Base-by-base conservation (phyloP, 2,888 invertebrate species). In the Lamellibrachia satsuma region DNA sequence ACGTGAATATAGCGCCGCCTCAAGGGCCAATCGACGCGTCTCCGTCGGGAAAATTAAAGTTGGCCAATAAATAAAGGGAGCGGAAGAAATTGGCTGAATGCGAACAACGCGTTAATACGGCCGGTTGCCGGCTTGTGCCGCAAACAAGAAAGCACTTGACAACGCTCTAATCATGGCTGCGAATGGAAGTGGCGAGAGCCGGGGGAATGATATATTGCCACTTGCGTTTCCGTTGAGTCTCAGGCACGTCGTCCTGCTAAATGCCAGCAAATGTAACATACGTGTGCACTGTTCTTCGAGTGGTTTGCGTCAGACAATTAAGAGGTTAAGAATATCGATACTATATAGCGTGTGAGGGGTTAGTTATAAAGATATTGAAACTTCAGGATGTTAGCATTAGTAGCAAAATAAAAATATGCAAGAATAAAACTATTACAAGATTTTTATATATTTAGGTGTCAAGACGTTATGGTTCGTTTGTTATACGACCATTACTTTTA, bases 1-100 rank as follows among this genome's bases (percentile, higher is more conserved):
- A 75, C 75, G 75, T 22, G 75, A 75, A 75, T 75, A 75, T n/a
- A 75, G 22, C 75, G 75, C 22, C 75, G 75, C 75, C 75, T 75
- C 75, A 75, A 75, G 75, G 75, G 75, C 75, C 75, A 75, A 75
- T 75, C 75, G 75, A 75, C 11, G 75, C 4, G 22, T 15, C 75
- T 75, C 75, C 75, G 75, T 75, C 75, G 75, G 75, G 75, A 75
- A 75, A 75, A 75, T 75, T 75, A 75, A 75, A 75, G 75, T 75
- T 75, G 75, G 75, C 75, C 75, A 75, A 75, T 75, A 75, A 75
- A 75, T 75, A 75, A 75, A 75, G 2, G 75, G 75, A 75, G 75
- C 75, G 75, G 75, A 75, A 75, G 75, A 75, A 75, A 75, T 75
- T 75, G 75, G 75, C 75, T 75, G 75, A 75, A 22, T n/a, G 75